A percentile compares a stretch with the other conserved stretches of the same genome.
Conservation (phyloP, 2,888 invertebrate species). For the Mamestra brassicae region DNA sequence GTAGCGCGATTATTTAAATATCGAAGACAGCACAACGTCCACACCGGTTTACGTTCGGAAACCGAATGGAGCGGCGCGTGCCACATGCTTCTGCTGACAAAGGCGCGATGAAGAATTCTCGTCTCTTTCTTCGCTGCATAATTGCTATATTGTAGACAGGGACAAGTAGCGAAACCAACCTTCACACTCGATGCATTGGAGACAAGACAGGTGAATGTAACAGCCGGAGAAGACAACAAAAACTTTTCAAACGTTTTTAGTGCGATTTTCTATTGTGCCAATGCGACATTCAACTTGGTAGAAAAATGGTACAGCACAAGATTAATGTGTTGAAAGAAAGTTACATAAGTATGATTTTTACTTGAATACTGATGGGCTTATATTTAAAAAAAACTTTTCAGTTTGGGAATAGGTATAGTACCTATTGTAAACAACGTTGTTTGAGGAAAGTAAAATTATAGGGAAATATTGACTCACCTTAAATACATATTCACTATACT, state of each 20-base stretch:
- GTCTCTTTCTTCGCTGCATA: constrained; percentile 82
- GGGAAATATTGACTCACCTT: neutral
- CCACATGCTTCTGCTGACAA: constrained; percentile 82
- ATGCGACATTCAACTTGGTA: constrained; percentile 69
- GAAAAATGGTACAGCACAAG: constrained; percentile 69
- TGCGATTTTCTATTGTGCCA: constrained; percentile 80
- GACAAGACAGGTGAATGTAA: constrained; percentile 88
- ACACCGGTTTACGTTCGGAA: constrained; percentile 80
- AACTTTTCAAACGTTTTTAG: constrained; percentile 85
- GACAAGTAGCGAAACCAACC: constrained; percentile 76
- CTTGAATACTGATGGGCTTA: constrained; percentile 7
- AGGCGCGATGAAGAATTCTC: constrained; percentile 74
- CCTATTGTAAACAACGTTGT: neutral
- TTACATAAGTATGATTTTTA: constrained; percentile 24
- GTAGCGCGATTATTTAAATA: constrained; percentile 76
- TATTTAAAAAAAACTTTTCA: neutral
- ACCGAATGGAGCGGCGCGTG: constrained; percentile 90
- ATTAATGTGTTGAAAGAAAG: constrained; percentile 60
- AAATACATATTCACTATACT: neutral
- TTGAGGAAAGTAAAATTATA: constrained; percentile 1
- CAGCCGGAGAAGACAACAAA: constrained; percentile 83
- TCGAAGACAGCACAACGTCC: constrained; percentile 77
- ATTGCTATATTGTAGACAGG: constrained; percentile 78
- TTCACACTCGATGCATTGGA: constrained; percentile 75
- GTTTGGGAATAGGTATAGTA: neutral